Base-by-base conservation (phyloP, 35 echinoderm and acorn worm species). In the Ptychodera flava region DNA sequence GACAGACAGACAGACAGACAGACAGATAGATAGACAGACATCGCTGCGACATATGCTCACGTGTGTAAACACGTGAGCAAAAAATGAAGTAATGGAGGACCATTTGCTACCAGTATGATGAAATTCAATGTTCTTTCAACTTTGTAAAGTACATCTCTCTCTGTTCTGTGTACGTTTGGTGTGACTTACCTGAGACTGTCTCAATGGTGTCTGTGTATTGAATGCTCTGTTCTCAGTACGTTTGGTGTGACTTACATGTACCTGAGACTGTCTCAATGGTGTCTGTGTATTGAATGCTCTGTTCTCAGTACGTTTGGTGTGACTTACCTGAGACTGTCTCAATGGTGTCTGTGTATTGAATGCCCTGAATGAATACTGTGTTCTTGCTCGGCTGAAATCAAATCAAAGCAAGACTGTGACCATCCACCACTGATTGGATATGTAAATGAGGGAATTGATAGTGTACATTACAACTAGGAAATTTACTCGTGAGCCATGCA, bases 301-400 rank as follows among this genome's bases (percentile, higher is more conserved):
- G n/a, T n/a, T n/a, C n/a, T n/a, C n/a, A n/a, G n/a, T n/a, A n/a
- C n/a, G n/a, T n/a, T n/a, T n/a, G n/a, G n/a, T n/a, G n/a, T n/a
- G 45, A 64, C 81, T 90, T 90, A 92, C 93, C 93, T 95, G 90
- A 29, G 90, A 90, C 76, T 89, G 81, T 34, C 94, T 90, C 28
- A 97, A 37, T 27, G 94, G 94, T 36, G 93, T 97, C 52, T 90
- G 94, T 31, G 94, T 92, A 85, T 97, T 87, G 33, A 97, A 97
- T 16, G 88, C 88, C 85, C 93, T 97, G 85, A 97, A 97, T 1
- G 94, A 88, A 90, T 97, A 91, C 82, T 88, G 85, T 1, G 86
- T 85, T 85, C 81, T 87, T 28, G 94, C 94, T 32, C 90, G 92
- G 33, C 91, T 92, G 45, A 12, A 22, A 12, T 12, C 45, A 22